A percentile compares a stretch with the other conserved stretches of the same genome.
phyloP scores from a whole-genome alignment of 2,888 invertebrate species.

The Plebejus anna region DNA sequence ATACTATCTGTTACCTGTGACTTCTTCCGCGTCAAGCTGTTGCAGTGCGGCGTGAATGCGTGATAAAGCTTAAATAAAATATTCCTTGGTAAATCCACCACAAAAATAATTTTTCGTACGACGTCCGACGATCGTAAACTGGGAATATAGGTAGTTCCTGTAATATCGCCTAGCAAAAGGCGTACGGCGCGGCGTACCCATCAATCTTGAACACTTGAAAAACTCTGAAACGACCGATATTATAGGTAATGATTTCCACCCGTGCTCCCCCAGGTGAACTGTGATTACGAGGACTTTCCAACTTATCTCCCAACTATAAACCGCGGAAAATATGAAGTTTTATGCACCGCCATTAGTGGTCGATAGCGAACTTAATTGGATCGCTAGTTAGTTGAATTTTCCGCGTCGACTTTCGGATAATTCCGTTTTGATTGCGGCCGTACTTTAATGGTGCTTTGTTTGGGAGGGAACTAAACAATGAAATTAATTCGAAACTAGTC shows the following conservation, averaged over 20 bases:
- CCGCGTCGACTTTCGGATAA: neutral
- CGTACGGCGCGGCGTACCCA: neutral
- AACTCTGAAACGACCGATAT: neutral
- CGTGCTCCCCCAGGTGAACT: neutral
- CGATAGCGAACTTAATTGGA: constrained; percentile 16
- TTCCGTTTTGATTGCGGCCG: constrained; percentile 1
- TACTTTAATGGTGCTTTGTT: neutral
- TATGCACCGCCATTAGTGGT: constrained; percentile 5
- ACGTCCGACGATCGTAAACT: too few species aligned
- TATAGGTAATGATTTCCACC: neutral
- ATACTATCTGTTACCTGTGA: too few species aligned
- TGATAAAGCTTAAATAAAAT: too few species aligned
- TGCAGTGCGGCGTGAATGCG: too few species aligned
- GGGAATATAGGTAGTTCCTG: neutral
- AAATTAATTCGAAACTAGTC: neutral
- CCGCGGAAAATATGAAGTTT: constrained; percentile 25
- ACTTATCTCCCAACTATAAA: constrained; percentile 16
- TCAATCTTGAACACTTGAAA: constrained; percentile 2
- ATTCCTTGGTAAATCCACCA: neutral
- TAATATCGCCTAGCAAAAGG: neutral
- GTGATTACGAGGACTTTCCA: constrained; percentile 1
- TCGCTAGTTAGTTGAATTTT: constrained; percentile 14
- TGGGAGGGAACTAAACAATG: constrained; percentile 11
- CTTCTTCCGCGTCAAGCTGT: too few species aligned
- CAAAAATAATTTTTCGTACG: neutral